A percentile compares a stretch with the other conserved stretches of the same genome.
These are phyloP conservation scores for Parazoanthus atlanticus DNA, from an alignment of 92 coral and sea anemone species.

Conservation along the genomic window DNA sequence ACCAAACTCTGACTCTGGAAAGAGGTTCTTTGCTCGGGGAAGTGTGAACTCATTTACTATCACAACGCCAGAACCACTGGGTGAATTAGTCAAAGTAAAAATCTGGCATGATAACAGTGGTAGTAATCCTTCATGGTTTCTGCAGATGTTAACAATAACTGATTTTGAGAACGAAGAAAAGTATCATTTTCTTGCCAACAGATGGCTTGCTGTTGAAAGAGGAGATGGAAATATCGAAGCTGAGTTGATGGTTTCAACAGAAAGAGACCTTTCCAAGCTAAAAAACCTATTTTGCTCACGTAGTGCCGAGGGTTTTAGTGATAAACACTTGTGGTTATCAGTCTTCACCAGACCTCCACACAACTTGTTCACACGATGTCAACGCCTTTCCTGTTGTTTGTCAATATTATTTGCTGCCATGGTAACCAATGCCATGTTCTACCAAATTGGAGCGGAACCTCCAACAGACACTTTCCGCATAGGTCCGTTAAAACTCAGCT, in stretches of 20 bases:
- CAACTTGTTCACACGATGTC: constrained; percentile 77
- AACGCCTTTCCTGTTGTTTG: constrained; percentile 79
- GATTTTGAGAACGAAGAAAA: constrained; percentile 54
- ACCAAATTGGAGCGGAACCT: constrained; percentile 51
- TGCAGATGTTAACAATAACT: constrained; percentile 63
- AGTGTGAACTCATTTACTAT: constrained; percentile 79
- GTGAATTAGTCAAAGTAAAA: constrained; percentile 68
- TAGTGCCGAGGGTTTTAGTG: constrained; percentile 75
- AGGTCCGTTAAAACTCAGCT: constrained; percentile 73
- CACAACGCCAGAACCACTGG: constrained; percentile 64
- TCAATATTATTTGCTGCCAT: constrained; percentile 76
- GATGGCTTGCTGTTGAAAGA: constrained; percentile 88
- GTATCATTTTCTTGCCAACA: constrained; percentile 74
- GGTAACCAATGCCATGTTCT: constrained; percentile 85
- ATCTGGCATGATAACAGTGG: constrained; percentile 95
- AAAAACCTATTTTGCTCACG: constrained; percentile 64
- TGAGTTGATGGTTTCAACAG: constrained; percentile 58
- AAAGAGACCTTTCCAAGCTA: constrained; percentile 60
- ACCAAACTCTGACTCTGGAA: constrained; percentile 47
- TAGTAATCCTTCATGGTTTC: constrained; percentile 79
- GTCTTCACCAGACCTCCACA: constrained; percentile 76
- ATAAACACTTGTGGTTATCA: constrained; percentile 84
- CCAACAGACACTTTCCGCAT: constrained; percentile 54
- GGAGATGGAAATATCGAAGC: constrained; percentile 70
- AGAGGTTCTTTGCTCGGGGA: constrained; percentile 72